These are phyloP conservation scores for Falco biarmicus DNA, from an alignment of 2,797 vertebrate genomes.

Conservation along the genomic window DNA sequence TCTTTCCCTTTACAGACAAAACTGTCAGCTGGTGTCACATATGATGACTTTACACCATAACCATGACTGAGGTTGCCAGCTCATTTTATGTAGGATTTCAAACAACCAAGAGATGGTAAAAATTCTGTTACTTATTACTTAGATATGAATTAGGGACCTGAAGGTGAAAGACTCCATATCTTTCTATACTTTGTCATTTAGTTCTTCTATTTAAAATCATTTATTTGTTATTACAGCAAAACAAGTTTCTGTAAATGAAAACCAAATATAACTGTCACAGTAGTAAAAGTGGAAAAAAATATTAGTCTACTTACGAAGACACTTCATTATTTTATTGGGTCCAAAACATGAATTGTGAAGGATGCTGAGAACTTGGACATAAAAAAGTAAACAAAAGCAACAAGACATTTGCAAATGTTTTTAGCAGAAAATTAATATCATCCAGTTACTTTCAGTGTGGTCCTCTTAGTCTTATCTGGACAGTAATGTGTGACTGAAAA, in stretches of 20 bases:
- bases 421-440: not conserved
- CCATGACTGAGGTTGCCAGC: not conserved
- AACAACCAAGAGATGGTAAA: not conserved
- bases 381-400: not conserved
- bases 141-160: not conserved
- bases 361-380: not conserved
- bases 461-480: not conserved
- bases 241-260: not conserved
- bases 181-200: not conserved
- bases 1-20: not conserved
- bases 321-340: not conserved
- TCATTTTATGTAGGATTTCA: not conserved
- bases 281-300: not conserved
- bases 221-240: not conserved
- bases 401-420: not conserved
- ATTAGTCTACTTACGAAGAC: not conserved
- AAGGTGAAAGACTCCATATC: not conserved
- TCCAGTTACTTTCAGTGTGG: not conserved
- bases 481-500: not conserved
- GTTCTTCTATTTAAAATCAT: not conserved
- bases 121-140: not conserved
- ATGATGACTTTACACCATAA: not conserved
- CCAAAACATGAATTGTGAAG: not conserved
- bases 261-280: not conserved
- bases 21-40: not conserved